Evolutionary conservation across 2,888 invertebrate species (phyloP).

Genomic region (Brenthis hecate): DNA sequence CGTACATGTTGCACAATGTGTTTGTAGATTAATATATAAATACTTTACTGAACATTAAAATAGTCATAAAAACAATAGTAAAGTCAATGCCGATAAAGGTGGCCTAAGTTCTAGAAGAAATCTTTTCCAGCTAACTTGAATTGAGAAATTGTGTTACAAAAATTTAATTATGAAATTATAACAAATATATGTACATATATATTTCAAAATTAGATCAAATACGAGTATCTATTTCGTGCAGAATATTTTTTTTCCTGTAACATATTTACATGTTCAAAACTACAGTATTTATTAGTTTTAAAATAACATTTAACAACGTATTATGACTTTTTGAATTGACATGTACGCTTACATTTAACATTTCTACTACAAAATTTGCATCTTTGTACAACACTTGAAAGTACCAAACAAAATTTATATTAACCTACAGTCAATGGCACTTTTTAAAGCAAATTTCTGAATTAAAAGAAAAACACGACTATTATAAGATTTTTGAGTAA

Average conservation of each 20-base stretch:
- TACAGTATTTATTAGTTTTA: background rate
- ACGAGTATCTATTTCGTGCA: background rate
- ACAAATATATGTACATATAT: background rate
- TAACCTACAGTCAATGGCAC: background rate
- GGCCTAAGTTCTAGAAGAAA: no score
- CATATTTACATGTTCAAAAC: conserved; percentile 6
- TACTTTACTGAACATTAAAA: no score
- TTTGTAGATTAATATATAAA: background rate
- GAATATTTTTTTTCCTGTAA: background rate
- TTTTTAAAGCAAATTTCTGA: background rate
- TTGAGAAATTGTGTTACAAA: no score
- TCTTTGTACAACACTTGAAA: background rate
- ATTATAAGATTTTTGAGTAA: background rate
- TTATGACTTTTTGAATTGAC: conserved; percentile 20
- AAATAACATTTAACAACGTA: conserved; percentile 3
- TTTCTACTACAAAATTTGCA: conserved; percentile 21
- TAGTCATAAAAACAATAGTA: no score
- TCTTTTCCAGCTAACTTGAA: no score
- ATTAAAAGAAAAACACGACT: background rate
- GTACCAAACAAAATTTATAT: background rate
- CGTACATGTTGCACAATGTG: background rate
- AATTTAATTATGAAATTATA: background rate
- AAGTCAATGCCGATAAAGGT: no score
- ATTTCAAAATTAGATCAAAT: background rate
- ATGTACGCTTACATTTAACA: conserved; percentile 10